These are phyloP conservation scores for Hecatera dysodea DNA, from an alignment of 2,888 invertebrate genomes.

Conservation along the genomic window DNA sequence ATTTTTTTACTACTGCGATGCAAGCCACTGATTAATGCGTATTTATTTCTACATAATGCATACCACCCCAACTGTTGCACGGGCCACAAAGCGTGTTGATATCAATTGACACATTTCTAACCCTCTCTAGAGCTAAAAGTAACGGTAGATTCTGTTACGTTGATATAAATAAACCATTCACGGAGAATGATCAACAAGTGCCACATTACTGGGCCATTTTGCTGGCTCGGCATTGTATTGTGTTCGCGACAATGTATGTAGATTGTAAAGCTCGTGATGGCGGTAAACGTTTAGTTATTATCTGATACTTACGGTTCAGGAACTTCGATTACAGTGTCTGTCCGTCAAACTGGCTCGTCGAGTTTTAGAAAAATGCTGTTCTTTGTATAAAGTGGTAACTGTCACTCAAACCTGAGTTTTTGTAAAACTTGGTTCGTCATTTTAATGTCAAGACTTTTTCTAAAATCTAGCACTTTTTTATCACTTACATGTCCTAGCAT, in stretches of 20 bases:
- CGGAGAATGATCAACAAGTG: slow-evolving; percentile 65
- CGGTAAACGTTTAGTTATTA: slow-evolving; percentile 53
- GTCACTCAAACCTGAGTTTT: neutral
- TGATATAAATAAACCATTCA: slow-evolving; percentile 60
- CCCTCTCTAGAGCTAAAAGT: slow-evolving; percentile 54
- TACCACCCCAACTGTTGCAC: slow-evolving; percentile 37
- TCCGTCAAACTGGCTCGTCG: neutral
- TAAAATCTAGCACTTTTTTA: neutral
- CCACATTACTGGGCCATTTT: slow-evolving; percentile 59
- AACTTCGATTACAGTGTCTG: slow-evolving; percentile 32
- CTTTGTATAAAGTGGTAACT: neutral
- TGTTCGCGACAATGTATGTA: slow-evolving; percentile 53
- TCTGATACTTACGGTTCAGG: slow-evolving; percentile 30
- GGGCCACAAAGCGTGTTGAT: slow-evolving; percentile 17
- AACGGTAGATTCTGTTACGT: slow-evolving; percentile 43
- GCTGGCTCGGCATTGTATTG: slow-evolving; percentile 54
- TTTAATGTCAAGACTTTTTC: neutral
- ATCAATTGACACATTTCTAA: slow-evolving; percentile 57
- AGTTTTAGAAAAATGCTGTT: neutral
- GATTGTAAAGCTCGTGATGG: slow-evolving; percentile 50
- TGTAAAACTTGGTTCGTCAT: neutral
- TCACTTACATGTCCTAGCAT: slow-evolving; percentile 18
- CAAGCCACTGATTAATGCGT: too few relatives aligned
- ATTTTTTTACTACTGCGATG: too few relatives aligned
- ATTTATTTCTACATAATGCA: too few relatives aligned